Base-by-base conservation (phyloP, 2,888 invertebrate species). In the Zaprionus obscuricornis region DNA sequence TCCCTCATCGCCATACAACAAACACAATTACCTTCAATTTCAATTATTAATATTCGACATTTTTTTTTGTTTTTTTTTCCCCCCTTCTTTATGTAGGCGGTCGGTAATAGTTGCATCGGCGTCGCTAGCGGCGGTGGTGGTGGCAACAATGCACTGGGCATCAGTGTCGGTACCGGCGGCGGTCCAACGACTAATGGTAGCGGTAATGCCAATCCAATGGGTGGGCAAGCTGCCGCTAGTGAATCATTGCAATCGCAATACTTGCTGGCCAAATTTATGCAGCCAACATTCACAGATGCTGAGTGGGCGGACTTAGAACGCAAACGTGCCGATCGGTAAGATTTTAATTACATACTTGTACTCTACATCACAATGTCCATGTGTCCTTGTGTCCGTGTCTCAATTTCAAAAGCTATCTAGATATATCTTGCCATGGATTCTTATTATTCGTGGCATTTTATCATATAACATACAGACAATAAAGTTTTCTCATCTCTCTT, bases 291-390 rank as follows among this genome's bases (percentile, higher is more conserved):
- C 87, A 86, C 90, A 83, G 91, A 92, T 81, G 87, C 88, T 47
- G 92, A 92, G 84, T 91, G 92, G 83, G 91, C 92, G 67, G 90
- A 90, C 47, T 87, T 91, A 54, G 93, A 93, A 75, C 90, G 92
- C 75, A 91, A 92, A 77, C 91, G 92, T 62, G 92, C 93, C 63
- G 93, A 94, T 89, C 88, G 90, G 90, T 90, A 75, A 70, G 76
- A n/a, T n/a, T n/a, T n/a, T n/a, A n/a, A n/a, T n/a, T n/a, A n/a
- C n/a, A n/a, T n/a, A n/a, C n/a, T n/a, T n/a, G n/a, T n/a, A n/a
- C n/a, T n/a, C n/a, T n/a, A n/a, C 27, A 6, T 20, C 8, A 13
- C 3, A n/a, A 5, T 8, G n/a, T n/a, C n/a, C n/a, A n/a, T n/a
- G n/a, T n/a, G n/a, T n/a, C n/a, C n/a, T n/a, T n/a, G n/a, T n/a